phyloP scores from a whole-genome alignment of 2,113 vertebrate species.

The Cervus canadensis region DNA sequence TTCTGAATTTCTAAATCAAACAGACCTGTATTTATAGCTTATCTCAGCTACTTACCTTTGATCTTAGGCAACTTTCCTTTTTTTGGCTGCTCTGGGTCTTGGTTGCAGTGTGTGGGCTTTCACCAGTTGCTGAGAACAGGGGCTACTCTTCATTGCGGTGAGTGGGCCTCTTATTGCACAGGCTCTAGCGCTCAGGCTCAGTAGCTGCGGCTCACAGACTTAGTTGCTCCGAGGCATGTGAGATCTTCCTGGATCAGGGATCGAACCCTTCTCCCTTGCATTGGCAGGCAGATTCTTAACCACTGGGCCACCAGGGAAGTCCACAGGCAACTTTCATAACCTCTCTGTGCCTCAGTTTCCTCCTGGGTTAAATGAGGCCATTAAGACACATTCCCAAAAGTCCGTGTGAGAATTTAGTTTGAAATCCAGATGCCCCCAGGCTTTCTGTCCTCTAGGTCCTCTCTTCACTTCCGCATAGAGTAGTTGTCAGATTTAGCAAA shows the following conservation, averaged over 20 bases:
- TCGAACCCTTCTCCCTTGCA: constrained; percentile 82
- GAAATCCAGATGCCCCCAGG: background rate
- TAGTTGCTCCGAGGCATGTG: background rate
- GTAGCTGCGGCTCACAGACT: background rate
- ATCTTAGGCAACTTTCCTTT: background rate
- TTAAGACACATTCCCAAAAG: background rate
- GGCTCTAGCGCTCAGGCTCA: background rate
- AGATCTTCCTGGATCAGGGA: background rate
- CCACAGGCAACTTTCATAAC: background rate
- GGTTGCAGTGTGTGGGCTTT: background rate
- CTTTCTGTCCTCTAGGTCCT: background rate
- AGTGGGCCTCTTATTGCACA: background rate
- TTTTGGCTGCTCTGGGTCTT: background rate
- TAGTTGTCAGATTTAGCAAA: background rate
- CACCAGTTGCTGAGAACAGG: background rate
- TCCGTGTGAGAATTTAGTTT: background rate
- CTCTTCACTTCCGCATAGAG: background rate
- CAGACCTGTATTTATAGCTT: background rate
- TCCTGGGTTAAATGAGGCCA: background rate
- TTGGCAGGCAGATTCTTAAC: background rate
- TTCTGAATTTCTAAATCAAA: background rate
- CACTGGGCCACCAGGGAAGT: background rate
- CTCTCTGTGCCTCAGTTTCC: background rate
- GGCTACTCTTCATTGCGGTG: background rate
- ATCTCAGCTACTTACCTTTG: background rate